Conservation (phyloP, 2,113 vertebrate genomes). For the Macrotis lagotis region DNA sequence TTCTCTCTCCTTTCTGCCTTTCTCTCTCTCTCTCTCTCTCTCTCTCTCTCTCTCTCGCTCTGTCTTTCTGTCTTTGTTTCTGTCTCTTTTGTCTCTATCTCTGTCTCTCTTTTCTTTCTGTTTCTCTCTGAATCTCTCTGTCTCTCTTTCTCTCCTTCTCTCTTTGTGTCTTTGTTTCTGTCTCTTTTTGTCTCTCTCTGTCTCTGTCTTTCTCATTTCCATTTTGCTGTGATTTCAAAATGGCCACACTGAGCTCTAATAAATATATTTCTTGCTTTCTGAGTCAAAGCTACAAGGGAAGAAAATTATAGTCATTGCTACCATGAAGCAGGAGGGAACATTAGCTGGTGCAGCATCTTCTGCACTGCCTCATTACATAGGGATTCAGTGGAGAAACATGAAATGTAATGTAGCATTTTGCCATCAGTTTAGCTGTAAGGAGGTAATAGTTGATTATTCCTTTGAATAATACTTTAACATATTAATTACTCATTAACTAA, state of each 20-base stretch:
- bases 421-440: not conserved
- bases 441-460: not conserved
- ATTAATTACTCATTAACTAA: conserved; percentile 65
- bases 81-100: not conserved
- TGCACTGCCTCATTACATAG: not conserved
- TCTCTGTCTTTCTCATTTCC: not conserved
- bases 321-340: not conserved
- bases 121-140: not conserved
- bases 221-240: conserved; percentile 39
- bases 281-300: not conserved
- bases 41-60: not conserved
- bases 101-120: not conserved
- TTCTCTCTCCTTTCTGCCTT: conserved; percentile 7
- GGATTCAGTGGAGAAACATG: not conserved
- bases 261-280: not conserved
- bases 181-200: not conserved
- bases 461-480: conserved; percentile 28
- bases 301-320: not conserved
- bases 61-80: conserved; percentile 1
- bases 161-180: too few relatives aligned
- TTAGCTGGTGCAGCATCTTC: not conserved
- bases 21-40: not conserved
- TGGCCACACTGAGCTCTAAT: conserved; percentile 38
- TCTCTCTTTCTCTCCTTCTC: not conserved
- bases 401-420: conserved; percentile 19